These are phyloP conservation scores for Coelinius sp. DNA, from an alignment of 2,888 invertebrate species.

Conservation along the genomic window DNA sequence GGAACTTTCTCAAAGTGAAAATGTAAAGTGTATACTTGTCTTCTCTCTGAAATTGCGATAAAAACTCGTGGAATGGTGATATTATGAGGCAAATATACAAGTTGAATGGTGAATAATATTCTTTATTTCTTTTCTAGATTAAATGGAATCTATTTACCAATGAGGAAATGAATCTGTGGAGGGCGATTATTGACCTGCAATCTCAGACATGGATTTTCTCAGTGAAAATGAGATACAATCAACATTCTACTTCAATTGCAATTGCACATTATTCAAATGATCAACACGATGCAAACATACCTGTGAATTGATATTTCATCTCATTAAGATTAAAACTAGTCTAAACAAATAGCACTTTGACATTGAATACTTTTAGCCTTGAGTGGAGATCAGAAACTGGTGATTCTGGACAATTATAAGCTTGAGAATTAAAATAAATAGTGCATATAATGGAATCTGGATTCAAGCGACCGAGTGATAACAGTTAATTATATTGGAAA, in stretches of 20 bases:
- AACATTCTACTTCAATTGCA: background rate
- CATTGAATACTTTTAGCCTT: background rate
- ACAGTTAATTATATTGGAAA: constrained; percentile 42
- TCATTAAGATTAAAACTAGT: background rate
- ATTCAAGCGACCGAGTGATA: constrained; percentile 50
- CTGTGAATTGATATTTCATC: background rate
- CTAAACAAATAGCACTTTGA: background rate
- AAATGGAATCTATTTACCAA: too few species aligned
- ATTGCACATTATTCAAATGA: background rate
- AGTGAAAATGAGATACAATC: background rate
- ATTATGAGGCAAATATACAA: background rate
- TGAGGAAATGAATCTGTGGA: too few species aligned
- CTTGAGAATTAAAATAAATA: constrained; percentile 58
- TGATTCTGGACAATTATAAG: constrained; percentile 38
- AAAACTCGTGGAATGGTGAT: background rate
- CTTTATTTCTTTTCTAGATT: too few species aligned
- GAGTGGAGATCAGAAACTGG: constrained; percentile 34
- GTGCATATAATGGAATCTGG: constrained; percentile 65
- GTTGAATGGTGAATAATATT: background rate
- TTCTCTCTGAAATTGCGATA: background rate
- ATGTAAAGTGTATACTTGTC: background rate
- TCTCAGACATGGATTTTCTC: background rate
- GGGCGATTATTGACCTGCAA: too few species aligned
- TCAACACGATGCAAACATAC: background rate
- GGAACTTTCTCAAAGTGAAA: background rate